Conservation (phyloP, 1,140 invertebrate genomes). For the Meloidogyne hapla region DNA sequence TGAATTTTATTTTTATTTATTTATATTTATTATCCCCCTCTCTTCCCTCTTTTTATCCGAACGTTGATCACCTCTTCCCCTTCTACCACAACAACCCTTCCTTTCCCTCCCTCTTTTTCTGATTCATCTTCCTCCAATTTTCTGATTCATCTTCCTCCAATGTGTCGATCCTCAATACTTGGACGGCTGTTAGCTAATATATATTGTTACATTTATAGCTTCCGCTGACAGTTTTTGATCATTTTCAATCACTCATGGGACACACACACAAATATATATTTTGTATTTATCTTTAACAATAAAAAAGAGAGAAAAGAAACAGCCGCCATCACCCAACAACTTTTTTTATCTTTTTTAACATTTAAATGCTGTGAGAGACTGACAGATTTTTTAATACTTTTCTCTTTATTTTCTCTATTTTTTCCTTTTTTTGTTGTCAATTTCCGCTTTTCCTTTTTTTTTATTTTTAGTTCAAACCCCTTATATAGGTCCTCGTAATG, state of each 20-base stretch:
- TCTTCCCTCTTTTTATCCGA: no score
- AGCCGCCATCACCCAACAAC: no score
- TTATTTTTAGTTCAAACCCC: background rate
- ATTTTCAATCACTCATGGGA: background rate
- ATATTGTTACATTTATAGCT: background rate
- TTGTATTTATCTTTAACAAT: no score
- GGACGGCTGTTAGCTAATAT: background rate
- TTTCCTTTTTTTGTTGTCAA: background rate
- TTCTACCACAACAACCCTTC: background rate
- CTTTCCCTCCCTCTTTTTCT: background rate
- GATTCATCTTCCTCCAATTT: background rate
- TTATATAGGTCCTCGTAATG: no score
- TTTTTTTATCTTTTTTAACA: background rate
- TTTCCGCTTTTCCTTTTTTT: background rate
- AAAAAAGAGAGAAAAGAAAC: background rate
- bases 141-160: background rate
- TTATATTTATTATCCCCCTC: no score
- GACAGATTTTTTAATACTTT: background rate
- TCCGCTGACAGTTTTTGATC: background rate
- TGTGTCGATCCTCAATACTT: background rate
- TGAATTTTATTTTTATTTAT: no score
- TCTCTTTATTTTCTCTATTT: background rate
- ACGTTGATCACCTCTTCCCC: background rate
- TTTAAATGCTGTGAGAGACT: background rate
- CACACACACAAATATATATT: no score